A percentile compares a stretch with the other conserved stretches of the same genome.
phyloP scores from a whole-genome alignment of 2,113 vertebrate genomes.

The Heliornis fulica region DNA sequence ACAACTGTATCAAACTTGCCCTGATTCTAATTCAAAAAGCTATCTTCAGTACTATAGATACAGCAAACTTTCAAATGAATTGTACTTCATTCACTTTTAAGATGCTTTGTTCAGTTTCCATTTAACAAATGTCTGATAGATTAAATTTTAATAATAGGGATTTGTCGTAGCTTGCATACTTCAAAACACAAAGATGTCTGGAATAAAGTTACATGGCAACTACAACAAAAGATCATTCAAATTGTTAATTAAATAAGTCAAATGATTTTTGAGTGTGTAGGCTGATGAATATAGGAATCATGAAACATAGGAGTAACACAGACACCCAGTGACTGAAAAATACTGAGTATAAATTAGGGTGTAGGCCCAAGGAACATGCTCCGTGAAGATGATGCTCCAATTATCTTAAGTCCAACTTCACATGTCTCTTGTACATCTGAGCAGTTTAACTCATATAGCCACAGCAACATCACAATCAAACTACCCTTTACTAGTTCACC shows the following conservation, averaged over 20 bases:
- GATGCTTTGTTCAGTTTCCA: not conserved
- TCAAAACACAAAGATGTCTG: not conserved
- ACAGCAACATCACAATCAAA: not conserved
- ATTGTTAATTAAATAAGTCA: not conserved
- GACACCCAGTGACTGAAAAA: not conserved
- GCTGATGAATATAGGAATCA: not conserved
- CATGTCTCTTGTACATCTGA: not conserved
- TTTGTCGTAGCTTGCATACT: not conserved
- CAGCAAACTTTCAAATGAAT: not conserved
- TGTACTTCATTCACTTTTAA: not conserved
- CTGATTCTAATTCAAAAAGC: not conserved
- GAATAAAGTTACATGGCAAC: conserved; percentile 6
- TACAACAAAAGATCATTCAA: conserved; percentile 40
- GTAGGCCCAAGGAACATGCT: not conserved
- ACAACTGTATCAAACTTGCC: not conserved
- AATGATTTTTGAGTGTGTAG: not conserved
- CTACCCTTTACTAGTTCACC: not conserved
- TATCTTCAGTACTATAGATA: not conserved
- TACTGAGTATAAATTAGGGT: not conserved
- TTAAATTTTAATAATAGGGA: not conserved
- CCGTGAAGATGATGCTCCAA: not conserved
- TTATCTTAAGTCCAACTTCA: not conserved
- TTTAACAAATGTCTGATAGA: not conserved
- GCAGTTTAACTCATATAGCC: not conserved
- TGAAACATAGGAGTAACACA: not conserved